Conservation (phyloP, 2,113 vertebrate species). For the Gavialis gangeticus region DNA sequence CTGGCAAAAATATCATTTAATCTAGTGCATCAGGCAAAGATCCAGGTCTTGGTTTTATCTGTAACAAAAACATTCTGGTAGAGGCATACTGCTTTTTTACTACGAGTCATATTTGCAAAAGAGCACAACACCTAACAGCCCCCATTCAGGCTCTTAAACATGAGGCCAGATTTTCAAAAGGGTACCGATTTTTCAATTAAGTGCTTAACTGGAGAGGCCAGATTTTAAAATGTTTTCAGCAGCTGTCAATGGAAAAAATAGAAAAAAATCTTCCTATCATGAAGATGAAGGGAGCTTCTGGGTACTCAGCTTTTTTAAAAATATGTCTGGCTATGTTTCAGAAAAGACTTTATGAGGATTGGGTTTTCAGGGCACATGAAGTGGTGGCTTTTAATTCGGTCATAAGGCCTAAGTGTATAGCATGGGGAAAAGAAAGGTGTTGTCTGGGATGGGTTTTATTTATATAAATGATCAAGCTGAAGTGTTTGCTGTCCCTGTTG, state of each 20-base stretch:
- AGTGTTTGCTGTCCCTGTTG: background rate
- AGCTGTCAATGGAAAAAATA: background rate
- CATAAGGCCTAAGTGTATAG: background rate
- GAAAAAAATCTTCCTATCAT: background rate
- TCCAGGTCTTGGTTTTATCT: background rate
- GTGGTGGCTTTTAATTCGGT: background rate
- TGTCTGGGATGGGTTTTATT: accelerated
- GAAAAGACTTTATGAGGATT: background rate
- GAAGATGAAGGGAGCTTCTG: background rate
- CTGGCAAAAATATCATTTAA: accelerated
- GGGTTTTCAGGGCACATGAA: background rate
- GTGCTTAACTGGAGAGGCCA: background rate
- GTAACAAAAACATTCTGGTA: background rate
- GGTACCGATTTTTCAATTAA: accelerated
- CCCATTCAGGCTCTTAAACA: background rate
- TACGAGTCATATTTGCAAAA: background rate
- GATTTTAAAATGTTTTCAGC: background rate
- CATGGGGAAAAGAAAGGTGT: accelerated
- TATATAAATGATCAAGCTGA: background rate
- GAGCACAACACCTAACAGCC: background rate
- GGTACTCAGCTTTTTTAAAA: background rate
- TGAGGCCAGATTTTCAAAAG: background rate
- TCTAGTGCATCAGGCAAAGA: background rate
- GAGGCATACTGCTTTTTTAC: background rate
- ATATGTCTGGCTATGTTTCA: background rate